These are phyloP conservation scores for Meloe dianella DNA, from an alignment of 2,888 invertebrate genomes.

Conservation along the genomic window DNA sequence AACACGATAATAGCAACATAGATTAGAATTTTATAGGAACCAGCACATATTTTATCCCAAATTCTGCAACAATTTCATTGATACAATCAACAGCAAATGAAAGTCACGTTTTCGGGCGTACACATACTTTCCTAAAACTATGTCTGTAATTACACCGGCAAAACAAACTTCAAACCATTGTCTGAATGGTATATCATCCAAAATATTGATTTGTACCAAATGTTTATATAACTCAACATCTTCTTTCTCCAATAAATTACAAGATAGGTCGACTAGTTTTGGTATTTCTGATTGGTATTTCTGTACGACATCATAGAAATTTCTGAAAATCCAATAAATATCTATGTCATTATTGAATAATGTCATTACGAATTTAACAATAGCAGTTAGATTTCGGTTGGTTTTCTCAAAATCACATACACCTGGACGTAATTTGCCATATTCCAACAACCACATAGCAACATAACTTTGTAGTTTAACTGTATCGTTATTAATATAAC, in stretches of 20 bases:
- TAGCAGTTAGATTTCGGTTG: conserved; percentile 57
- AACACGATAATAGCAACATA: conserved; percentile 79
- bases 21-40: conserved; percentile 81
- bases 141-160: conserved; percentile 79
- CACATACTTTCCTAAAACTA: conserved; percentile 74
- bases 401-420: conserved; percentile 35
- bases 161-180: conserved; percentile 86
- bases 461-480: conserved; percentile 73
- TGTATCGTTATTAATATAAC: conserved; percentile 65
- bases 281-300: conserved; percentile 70
- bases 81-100: background rate
- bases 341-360: conserved; percentile 78
- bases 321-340: conserved; percentile 82
- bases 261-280: conserved; percentile 72
- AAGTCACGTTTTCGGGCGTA: background rate
- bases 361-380: conserved; percentile 73
- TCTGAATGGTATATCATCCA: conserved; percentile 71
- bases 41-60: conserved; percentile 89
- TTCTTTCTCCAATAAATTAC: conserved; percentile 75
- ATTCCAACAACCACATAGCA: conserved; percentile 83
- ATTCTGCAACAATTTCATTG: conserved; percentile 63
- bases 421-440: conserved; percentile 65
- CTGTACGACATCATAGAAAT: conserved; percentile 73
- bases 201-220: conserved; percentile 68
- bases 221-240: conserved; percentile 75